Conservation (phyloP, 2,888 invertebrate species). For the Eulithis prunata region DNA sequence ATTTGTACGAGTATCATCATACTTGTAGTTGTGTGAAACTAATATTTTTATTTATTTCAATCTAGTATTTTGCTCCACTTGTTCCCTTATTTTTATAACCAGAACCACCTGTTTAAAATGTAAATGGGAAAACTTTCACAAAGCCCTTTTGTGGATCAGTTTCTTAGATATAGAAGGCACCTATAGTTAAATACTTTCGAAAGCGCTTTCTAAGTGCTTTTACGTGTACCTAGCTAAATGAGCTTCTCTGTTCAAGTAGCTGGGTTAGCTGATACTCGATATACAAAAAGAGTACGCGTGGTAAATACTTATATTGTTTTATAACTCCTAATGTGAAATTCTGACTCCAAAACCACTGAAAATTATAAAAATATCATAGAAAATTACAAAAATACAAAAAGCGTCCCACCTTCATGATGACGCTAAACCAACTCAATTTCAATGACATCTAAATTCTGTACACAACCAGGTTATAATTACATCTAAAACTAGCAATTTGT, state of each 20-base stretch:
- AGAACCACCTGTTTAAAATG: conserved; percentile 12
- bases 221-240: conserved; percentile 5
- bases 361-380: no score
- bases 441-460: conserved; percentile 50
- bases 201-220: conserved; percentile 17
- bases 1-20: no score
- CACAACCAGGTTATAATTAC: conserved; percentile 48
- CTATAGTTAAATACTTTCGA: conserved; percentile 14
- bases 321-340: no score
- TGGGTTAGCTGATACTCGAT: not conserved
- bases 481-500: conserved; percentile 59
- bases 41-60: no score
- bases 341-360: no score
- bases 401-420: conserved; percentile 3
- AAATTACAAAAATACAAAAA: no score
- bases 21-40: no score
- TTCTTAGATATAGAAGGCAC: conserved; percentile 7
- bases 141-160: conserved; percentile 22
- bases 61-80: no score
- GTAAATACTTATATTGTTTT: no score
- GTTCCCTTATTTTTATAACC: conserved; percentile 4
- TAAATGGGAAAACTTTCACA: conserved; percentile 25
- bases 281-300: no score
- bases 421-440: conserved; percentile 46
- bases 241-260: not conserved